These are phyloP conservation scores for Otis tarda DNA, from an alignment of 2,113 vertebrate species.

Conservation along the genomic window DNA sequence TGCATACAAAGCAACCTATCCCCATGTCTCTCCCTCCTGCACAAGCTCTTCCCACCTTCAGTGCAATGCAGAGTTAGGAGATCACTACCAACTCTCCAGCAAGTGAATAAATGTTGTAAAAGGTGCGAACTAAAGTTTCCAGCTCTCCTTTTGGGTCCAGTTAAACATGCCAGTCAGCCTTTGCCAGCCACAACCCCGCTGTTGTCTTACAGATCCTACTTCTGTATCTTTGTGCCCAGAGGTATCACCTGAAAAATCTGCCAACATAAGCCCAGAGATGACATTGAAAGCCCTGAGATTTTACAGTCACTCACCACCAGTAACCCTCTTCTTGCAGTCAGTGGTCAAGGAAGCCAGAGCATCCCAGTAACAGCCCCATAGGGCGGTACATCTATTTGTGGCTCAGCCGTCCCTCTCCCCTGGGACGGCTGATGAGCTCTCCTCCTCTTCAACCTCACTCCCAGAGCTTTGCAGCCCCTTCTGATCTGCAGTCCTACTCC, in stretches of 20 bases:
- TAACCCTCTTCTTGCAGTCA: background rate
- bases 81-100: background rate
- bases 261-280: background rate
- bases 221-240: background rate
- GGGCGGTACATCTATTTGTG: rapidly evolving
- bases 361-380: background rate
- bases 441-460: background rate
- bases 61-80: background rate
- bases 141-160: background rate
- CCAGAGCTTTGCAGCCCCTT: background rate
- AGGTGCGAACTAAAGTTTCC: background rate
- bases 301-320: background rate
- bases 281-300: rapidly evolving
- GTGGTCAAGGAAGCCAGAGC: background rate
- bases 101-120: background rate
- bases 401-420: no score
- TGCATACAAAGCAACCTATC: background rate
- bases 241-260: background rate
- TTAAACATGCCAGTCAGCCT: no score
- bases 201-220: background rate
- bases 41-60: background rate
- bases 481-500: background rate
- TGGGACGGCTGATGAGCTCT: background rate
- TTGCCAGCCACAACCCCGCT: background rate
- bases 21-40: background rate